Base-by-base conservation (phyloP, 2,113 vertebrate genomes). In the Amphiprion percula region DNA sequence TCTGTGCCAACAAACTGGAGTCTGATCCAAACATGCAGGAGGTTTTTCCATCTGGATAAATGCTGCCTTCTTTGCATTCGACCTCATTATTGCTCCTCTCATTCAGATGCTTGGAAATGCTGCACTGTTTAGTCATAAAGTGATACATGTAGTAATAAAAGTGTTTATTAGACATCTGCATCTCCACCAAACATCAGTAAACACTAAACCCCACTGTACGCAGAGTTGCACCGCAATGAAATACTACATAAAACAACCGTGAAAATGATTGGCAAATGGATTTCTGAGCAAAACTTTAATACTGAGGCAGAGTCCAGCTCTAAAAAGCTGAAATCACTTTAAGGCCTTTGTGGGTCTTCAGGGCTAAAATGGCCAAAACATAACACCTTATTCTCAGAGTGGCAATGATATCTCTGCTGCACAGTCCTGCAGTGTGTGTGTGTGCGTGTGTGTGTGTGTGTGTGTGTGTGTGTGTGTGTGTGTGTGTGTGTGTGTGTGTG, bases 341-440 rank as follows among this genome's bases (percentile, higher is more conserved):
- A 28, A 70, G 68, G 59, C 76, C 71, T 85, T 44, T 77, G 80
- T 70, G 62, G 71, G 49, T 74, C 77, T 83, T 77, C 56, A 60
- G 75, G 80, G 77, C 87, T 87, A 76, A 90, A 88, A 79, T 66
- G 77, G 79, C 75, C 74, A 69, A 26, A 90, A 89, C 64, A 72
- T 82, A 85, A 79, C 79, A 70, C 52, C 63, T 74, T 68, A 86
- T 72, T 84, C 49, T 86, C 52, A 50, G 16, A 82, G 59, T n/a
- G 71, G 37, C 80, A 86, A 63, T 87, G 87, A 91, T 91, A 91
- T 93, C 87, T 93, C 76, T 21, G 19, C 79, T 62, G 72, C 75
- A 75, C 86, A 93, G 87, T 83, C 61, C 66, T 71, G 12, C 54
- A 56, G 58, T 64, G 69, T 66, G 46, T 66, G 56, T 70, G 53